Base-by-base conservation (phyloP, 1,140 invertebrate genomes). In the Acyrthosiphon pisum region DNA sequence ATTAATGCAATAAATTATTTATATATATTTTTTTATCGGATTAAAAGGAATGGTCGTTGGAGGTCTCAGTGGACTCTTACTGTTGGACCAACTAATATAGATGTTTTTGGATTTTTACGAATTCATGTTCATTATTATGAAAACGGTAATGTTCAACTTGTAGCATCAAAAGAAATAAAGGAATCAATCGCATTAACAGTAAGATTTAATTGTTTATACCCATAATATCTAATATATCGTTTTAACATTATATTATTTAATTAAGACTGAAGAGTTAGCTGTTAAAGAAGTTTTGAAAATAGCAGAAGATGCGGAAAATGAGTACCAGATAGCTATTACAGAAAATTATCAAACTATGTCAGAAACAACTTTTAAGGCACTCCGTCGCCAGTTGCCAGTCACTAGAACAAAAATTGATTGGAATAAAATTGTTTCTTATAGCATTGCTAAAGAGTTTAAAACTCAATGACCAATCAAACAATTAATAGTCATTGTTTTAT, bases 301-400 rank as follows among this genome's bases (percentile, higher is more conserved):
- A 84, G 97, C 99, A 56, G 97, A 98, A 95, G 97, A 98, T 94
- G 97, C 98, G 23, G 99, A 99, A 95, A 98, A 98, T 94, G 97
- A 98, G 94, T 99, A 99, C 96, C 99, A 99, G 96, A 97, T 97
- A 93, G 99, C 99, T 90, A 98, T 99, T 94, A 98, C 97, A 48
- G 99, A 99, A 95, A 99, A 99, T 96, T 99, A 99, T 96, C 98
- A 98, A 95, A 99, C 98, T 4, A 99, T 99, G 99, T 99, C 98
- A 92, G 99, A 99, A 95, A 99, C 99, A 35, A 99, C 99, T 26
- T 99, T 99, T 96, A 99, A 99, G 96, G 99, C 99, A 91, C 96
- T 99, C 94, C 96, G 99, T 94, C 97, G 99, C 94, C 98, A 99
- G 95, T 96, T 99, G 95, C 99, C 99, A 41, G 98, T 99, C 18